Base-by-base conservation (phyloP, 2,888 invertebrate genomes). In the Hydriomena furcata region DNA sequence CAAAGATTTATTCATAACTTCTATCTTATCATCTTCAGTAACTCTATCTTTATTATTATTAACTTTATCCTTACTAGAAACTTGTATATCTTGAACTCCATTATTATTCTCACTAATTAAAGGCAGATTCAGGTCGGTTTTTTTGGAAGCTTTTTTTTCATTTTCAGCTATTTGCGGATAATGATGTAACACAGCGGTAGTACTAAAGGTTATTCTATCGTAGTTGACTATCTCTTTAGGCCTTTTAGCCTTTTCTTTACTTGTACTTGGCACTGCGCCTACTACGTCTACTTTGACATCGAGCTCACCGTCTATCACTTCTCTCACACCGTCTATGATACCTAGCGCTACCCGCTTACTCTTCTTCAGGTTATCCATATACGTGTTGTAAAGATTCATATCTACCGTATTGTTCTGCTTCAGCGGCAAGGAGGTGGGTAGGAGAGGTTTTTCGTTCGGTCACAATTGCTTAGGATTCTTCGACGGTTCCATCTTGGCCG, bases 171-270 rank as follows among this genome's bases (percentile, higher is more conserved):
- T 73, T 61, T 90, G 90, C 34, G 90, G 90, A 56, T 90, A 90
- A 57, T 90, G 88, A 66, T 90, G 89, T 49, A 90, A 62, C 60
- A 89, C 84, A 1, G 89, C 90, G 34, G 86, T 88, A 7, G 90
- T 90, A 54, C 82, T 85, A 63, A 89, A 88, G 21, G 88, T 88
- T 54, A 90, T 89, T 75, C 84, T 89, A 47, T 83, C 84, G 51
- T 88, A 86, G 52, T 88, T 89, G 11, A 90, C 79, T 56, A 79
- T 74, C 55, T 89, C 89, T 52, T 76, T 74, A 40, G 80, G 79
- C 65, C 74, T 72, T 58, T 79, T 84, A 24, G 60, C 52, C 40
- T 63, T 73, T 50, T 76, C 77, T 45, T 60, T 71, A 66, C 87
- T 86, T 52, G 83, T 82, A 65, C 83, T 81, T 61, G 88, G 84